phyloP scores from a whole-genome alignment of 2,113 vertebrate genomes.

The Bos javanicus region DNA sequence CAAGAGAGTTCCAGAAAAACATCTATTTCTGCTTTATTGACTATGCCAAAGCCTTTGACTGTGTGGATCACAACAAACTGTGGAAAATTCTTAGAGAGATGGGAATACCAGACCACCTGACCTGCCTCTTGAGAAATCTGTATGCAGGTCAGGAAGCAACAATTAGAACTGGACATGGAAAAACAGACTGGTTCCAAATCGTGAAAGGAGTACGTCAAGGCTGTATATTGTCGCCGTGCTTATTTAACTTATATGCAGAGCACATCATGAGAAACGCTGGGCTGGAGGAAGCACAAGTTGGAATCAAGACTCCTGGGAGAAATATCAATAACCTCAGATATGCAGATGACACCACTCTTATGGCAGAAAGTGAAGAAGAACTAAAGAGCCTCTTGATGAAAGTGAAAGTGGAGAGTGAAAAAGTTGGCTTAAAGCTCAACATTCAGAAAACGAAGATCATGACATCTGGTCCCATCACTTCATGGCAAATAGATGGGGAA shows the following conservation, averaged over 20 bases:
- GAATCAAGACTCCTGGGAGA: background rate
- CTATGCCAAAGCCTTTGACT: background rate
- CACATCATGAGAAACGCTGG: background rate
- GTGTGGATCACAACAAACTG: background rate
- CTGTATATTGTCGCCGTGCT: background rate
- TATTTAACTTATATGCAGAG: background rate
- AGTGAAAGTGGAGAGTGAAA: too few relatives aligned
- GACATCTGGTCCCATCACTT: too few relatives aligned
- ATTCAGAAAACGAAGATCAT: too few relatives aligned
- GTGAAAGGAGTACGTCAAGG: rapidly evolving
- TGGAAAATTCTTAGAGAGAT: background rate
- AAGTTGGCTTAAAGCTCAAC: too few relatives aligned
- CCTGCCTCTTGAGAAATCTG: background rate
- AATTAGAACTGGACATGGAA: background rate
- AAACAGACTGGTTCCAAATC: background rate
- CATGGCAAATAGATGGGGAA: too few relatives aligned
- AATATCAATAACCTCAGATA: background rate
- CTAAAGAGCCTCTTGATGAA: too few relatives aligned
- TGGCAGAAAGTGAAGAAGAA: too few relatives aligned
- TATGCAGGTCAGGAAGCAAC: background rate
- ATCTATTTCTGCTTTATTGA: background rate
- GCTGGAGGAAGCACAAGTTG: background rate
- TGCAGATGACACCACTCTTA: background rate
- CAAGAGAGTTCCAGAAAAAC: background rate
- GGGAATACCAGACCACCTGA: background rate